Conservation (phyloP, 2,888 invertebrate genomes). For the Argyresthia albistria region DNA sequence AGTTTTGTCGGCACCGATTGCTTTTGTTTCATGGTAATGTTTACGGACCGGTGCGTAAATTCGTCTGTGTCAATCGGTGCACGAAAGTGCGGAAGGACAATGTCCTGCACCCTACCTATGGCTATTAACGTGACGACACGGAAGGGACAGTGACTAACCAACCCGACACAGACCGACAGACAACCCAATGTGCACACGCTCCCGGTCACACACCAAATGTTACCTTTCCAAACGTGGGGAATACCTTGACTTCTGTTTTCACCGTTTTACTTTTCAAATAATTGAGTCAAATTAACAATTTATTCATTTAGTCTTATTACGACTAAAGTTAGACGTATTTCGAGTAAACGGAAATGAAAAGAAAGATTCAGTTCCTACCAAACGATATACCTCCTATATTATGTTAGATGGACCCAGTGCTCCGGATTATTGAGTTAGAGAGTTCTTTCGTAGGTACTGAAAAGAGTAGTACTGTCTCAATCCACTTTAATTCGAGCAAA, state of each 20-base stretch:
- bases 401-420: too few species aligned
- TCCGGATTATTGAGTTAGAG: too few species aligned
- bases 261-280: too few species aligned
- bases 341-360: too few species aligned
- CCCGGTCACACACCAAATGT: constrained; percentile 13
- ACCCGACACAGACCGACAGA: constrained; percentile 8
- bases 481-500: too few species aligned
- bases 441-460: too few species aligned
- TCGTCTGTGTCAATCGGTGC: background rate
- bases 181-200: constrained; percentile 17
- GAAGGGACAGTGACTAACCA: constrained; percentile 23
- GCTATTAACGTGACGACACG: constrained; percentile 29
- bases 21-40: background rate
- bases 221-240: background rate
- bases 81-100: constrained; percentile 42
- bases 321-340: too few species aligned
- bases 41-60: background rate
- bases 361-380: too few species aligned
- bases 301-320: too few species aligned
- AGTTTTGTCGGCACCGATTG: background rate
- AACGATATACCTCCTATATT: too few species aligned
- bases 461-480: too few species aligned
- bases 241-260: background rate
- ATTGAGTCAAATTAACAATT: too few species aligned
- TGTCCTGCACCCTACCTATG: constrained; percentile 45